Evolutionary conservation across 1,140 invertebrate genomes (phyloP).

Genomic region (Polypedilum pembai): DNA sequence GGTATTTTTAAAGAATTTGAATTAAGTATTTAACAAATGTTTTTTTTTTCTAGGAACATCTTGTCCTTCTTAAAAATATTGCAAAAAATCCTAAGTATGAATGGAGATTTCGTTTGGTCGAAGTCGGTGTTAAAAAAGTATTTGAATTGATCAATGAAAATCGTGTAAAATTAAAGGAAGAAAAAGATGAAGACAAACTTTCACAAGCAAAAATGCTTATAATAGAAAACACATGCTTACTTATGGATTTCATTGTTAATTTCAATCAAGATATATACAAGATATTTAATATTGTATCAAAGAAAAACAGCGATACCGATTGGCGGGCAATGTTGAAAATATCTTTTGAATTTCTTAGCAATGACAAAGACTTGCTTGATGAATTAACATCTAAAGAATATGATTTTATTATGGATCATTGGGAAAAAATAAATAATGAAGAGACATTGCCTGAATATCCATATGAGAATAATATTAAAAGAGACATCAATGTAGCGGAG

Average conservation of each 20-base stretch:
- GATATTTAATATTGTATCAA: background rate
- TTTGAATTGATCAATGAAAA: background rate
- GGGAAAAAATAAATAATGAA: background rate
- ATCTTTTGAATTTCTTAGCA: slow-evolving; percentile 29
- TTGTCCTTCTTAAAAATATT: background rate
- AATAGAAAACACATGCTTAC: slow-evolving; percentile 31
- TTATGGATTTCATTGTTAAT: slow-evolving; percentile 31
- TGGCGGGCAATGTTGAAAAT: slow-evolving; percentile 31
- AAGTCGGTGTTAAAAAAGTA: background rate
- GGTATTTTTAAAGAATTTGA: too few relatives aligned
- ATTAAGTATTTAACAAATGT: too few relatives aligned
- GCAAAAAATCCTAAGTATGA: slow-evolving; percentile 21
- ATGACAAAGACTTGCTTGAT: slow-evolving; percentile 29
- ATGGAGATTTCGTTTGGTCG: background rate
- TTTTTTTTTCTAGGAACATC: background rate
- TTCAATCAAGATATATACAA: background rate
- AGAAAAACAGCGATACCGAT: background rate
- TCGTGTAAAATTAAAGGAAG: background rate
- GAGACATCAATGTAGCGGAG: background rate
- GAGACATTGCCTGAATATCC: background rate
- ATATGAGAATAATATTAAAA: background rate
- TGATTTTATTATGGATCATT: background rate
- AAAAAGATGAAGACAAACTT: background rate
- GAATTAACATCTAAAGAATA: slow-evolving; percentile 10
- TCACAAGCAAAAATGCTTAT: slow-evolving; percentile 29